Evolutionary conservation across 2,797 vertebrate genomes (phyloP).

Genomic region (Phrynocephalus forsythii): DNA sequence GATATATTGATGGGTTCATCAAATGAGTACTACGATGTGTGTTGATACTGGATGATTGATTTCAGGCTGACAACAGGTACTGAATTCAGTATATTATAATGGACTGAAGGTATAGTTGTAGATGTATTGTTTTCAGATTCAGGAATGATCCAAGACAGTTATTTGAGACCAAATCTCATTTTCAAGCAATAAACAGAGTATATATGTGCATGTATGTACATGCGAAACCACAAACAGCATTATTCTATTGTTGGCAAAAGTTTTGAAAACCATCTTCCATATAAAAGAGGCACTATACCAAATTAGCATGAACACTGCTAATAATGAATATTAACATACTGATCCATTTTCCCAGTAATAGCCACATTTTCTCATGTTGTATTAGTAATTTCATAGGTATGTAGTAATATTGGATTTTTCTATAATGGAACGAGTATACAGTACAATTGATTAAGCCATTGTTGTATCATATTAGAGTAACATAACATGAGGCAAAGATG

Average conservation of each 20-base stretch:
- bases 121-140: background rate
- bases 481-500: conserved; percentile 53
- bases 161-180: background rate
- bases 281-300: no score
- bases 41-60: background rate
- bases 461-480: conserved; percentile 67
- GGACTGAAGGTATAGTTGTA: background rate
- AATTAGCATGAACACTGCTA: no score
- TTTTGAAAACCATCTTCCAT: conserved; percentile 7
- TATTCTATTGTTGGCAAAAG: background rate
- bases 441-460: conserved; percentile 69
- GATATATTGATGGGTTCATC: background rate
- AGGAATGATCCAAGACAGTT: background rate
- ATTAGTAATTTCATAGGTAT: conserved; percentile 62
- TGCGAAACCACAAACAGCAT: no score
- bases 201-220: background rate
- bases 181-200: background rate
- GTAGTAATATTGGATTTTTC: conserved; percentile 60
- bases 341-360: conserved; percentile 32
- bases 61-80: background rate
- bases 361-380: conserved; percentile 57
- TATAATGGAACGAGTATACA: conserved; percentile 63
- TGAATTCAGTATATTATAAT: background rate
- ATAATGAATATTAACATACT: no score
- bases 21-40: no score